phyloP scores from a whole-genome alignment of 2,113 vertebrate species.

The Pionites leucogaster region DNA sequence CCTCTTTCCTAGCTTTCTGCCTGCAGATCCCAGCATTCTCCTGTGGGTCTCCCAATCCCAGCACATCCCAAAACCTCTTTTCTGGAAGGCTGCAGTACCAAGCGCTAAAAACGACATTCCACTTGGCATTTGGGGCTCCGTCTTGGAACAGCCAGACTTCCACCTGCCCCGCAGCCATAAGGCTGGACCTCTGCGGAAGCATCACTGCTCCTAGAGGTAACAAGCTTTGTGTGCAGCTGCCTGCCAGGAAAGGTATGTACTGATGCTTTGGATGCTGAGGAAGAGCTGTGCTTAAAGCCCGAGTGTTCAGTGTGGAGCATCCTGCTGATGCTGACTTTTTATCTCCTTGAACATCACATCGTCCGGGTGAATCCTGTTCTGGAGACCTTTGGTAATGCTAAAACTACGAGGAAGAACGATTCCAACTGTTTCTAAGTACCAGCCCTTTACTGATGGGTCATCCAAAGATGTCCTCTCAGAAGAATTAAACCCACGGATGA shows the following conservation, averaged over 20 bases:
- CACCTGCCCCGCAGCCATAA: neutral
- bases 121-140: neutral
- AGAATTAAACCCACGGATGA: neutral
- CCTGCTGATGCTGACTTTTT: neutral
- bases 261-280: neutral
- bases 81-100: neutral
- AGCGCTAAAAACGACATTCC: neutral
- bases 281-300: neutral
- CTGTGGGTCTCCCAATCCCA: neutral
- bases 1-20: neutral
- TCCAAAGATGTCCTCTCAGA: neutral
- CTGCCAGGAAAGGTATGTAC: neutral
- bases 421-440: slow-evolving; percentile 5
- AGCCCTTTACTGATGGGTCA: neutral
- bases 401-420: slow-evolving; percentile 53
- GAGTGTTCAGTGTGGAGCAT: neutral
- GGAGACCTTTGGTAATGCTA: slow-evolving; percentile 49
- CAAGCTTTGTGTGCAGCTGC: neutral
- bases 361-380: slow-evolving; percentile 58
- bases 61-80: neutral
- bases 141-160: neutral
- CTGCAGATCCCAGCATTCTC: neutral
- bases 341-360: slow-evolving; percentile 56
- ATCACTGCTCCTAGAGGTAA: neutral
- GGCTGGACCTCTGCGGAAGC: neutral